Base-by-base conservation (phyloP, 2,797 vertebrate species). In the Phoeniculus purpureus region DNA sequence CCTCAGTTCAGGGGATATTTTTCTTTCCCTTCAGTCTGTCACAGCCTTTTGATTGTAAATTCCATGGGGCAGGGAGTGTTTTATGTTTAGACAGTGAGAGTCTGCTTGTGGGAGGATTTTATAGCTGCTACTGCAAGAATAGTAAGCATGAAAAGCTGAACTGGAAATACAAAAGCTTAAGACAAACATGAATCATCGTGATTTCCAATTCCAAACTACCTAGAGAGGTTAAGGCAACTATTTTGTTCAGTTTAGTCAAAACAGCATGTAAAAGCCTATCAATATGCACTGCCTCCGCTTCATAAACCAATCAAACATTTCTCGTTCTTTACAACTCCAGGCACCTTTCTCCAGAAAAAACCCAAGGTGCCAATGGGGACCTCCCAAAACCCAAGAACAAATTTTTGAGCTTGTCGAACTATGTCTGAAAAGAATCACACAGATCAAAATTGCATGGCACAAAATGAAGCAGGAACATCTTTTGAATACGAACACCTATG, bases 21-120 rank as follows among this genome's bases (percentile, higher is more conserved):
- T 32, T 27, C 40, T 82, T 65, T 37, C 40, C 22, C 54, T 50
- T 47, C 52, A 72, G 25, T 51, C 65, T 67, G 9, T 34, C 37
- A 47, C 52, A 85, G 34, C 4, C 61, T 75, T 82, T 83, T 64
- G 43, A 74, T n/a, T 32, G 16, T 32, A 61, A 87, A 27, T 80
- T 67, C 65, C 68, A 64, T 15, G 9, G 52, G 65, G 47, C n/a
- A 58, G 26, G 34, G 25, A 74, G 13, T 32, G 11, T 25, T 52
- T 59, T 54, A 5, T 13, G 19, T 75, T 81, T 62, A 64, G 61
- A 60, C 61, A 54, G 56, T 9, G 32, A 56, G 31, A 71, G 19
- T 45, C 60, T 80, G 65, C 54, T 76, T n/a, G 50, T 85, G 65
- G 75, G 64, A 94, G 84, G 68, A 80, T 90, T 94, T 68, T 83